These are phyloP conservation scores for Holocentrus rufus DNA, from an alignment of 2,797 vertebrate genomes.

Conservation along the genomic window DNA sequence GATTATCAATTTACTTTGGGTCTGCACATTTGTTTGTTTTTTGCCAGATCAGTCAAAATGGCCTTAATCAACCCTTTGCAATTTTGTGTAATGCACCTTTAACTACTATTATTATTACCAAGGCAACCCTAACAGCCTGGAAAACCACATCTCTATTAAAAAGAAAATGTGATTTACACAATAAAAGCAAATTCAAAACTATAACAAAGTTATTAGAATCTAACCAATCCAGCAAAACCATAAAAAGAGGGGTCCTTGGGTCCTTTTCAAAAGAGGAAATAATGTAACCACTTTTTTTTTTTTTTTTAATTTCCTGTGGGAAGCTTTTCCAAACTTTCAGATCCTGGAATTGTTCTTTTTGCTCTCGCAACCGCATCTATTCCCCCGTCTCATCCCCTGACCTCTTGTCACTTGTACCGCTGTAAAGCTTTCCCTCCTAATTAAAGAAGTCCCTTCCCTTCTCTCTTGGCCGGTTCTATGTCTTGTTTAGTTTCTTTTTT, in stretches of 20 bases:
- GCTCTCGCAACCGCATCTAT: slow-evolving; percentile 39
- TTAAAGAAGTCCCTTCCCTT: slow-evolving; percentile 55
- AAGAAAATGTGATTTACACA: slow-evolving; percentile 52
- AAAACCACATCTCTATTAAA: slow-evolving; percentile 32
- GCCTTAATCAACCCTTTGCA: no score
- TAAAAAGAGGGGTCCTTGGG: slow-evolving; percentile 20
- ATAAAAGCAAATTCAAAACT: slow-evolving; percentile 37
- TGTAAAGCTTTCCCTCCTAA: slow-evolving; percentile 59
- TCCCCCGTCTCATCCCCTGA: slow-evolving; percentile 47
- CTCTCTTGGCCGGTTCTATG: slow-evolving; percentile 25
- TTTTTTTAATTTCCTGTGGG: slow-evolving; percentile 28
- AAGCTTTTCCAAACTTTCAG: slow-evolving; percentile 12
- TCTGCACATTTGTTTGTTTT: no score
- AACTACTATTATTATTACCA: no score
- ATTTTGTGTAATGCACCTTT: no score
- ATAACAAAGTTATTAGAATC: slow-evolving; percentile 39
- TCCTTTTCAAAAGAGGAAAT: slow-evolving; percentile 20
- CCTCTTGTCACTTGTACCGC: slow-evolving; percentile 32
- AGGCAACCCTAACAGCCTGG: slow-evolving; percentile 18
- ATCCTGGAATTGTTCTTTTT: slow-evolving; percentile 17
- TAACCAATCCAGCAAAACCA: slow-evolving; percentile 24
- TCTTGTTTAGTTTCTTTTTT: neutral
- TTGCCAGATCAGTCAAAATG: no score
- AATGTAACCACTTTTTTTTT: slow-evolving; percentile 13
- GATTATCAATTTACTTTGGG: no score